Conservation (phyloP, 2,797 vertebrate species). For the Neopelma chrysocephalum region DNA sequence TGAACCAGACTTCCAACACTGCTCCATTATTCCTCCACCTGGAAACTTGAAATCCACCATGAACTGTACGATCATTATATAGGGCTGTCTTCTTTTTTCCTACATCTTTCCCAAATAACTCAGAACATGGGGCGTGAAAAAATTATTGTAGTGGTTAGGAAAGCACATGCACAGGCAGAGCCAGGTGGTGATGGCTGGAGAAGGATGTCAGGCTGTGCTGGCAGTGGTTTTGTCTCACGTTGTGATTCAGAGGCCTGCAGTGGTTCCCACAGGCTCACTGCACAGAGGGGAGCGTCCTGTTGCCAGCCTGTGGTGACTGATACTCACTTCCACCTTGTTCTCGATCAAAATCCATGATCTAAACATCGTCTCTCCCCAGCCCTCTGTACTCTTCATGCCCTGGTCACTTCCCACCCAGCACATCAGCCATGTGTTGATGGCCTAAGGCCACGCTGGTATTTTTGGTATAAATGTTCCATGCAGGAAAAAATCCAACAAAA, state of each 20-base stretch:
- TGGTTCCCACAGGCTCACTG: neutral
- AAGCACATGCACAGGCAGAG: neutral
- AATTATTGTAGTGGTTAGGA: neutral
- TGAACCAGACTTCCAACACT: neutral
- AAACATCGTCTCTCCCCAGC: neutral
- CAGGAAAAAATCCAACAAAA: neutral
- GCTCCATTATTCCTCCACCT: neutral
- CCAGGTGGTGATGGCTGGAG: neutral
- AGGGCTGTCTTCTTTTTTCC: neutral
- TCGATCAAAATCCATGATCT: neutral
- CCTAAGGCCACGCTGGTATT: neutral
- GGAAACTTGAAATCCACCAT: neutral
- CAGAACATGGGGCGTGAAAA: neutral
- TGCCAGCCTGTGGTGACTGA: neutral
- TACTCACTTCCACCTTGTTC: neutral
- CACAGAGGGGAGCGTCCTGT: neutral
- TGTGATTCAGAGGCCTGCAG: neutral
- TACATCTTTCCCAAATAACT: neutral
- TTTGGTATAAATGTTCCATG: neutral
- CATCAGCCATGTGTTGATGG: neutral
- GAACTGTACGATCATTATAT: neutral
- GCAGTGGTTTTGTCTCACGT: accelerated
- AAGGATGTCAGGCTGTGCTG: neutral
- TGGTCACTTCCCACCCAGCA: neutral
- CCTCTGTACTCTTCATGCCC: neutral